phyloP scores from a whole-genome alignment of 2,113 vertebrate genomes.

The Craseonycteris thonglongyai region DNA sequence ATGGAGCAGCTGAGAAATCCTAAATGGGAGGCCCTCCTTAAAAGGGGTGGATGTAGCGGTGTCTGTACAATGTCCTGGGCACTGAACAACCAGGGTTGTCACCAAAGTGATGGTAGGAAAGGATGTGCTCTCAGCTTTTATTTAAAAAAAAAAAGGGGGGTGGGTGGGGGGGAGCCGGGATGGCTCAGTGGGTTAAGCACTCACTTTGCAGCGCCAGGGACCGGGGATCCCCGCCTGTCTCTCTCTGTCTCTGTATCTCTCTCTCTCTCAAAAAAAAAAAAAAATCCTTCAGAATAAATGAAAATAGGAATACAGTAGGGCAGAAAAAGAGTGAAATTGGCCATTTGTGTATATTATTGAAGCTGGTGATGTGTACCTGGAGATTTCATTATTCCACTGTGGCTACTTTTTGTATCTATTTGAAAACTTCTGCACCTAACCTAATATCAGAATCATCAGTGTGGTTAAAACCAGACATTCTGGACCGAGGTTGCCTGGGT shows the following conservation, averaged over 20 bases:
- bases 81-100: background rate
- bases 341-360: background rate
- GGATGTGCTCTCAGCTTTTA: background rate
- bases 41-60: background rate
- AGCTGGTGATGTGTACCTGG: background rate
- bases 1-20: background rate
- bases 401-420: background rate
- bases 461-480: background rate
- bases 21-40: background rate
- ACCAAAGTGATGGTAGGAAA: background rate
- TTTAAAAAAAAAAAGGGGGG: too few relatives aligned
- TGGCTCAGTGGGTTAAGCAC: too few relatives aligned
- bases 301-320: background rate
- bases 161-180: too few relatives aligned
- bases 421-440: background rate
- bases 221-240: too few relatives aligned
- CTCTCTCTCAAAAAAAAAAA: too few relatives aligned
- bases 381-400: background rate
- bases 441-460: background rate
- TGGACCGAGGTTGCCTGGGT: background rate
- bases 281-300: background rate
- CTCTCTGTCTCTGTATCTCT: too few relatives aligned
- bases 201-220: too few relatives aligned
- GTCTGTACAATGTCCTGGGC: background rate
- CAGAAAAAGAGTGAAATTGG: background rate